Evolutionary conservation across 2,113 vertebrate genomes (phyloP), one percentile per base, ranked within the genome.

Genomic region (Thalassoma bifasciatum): DNA sequence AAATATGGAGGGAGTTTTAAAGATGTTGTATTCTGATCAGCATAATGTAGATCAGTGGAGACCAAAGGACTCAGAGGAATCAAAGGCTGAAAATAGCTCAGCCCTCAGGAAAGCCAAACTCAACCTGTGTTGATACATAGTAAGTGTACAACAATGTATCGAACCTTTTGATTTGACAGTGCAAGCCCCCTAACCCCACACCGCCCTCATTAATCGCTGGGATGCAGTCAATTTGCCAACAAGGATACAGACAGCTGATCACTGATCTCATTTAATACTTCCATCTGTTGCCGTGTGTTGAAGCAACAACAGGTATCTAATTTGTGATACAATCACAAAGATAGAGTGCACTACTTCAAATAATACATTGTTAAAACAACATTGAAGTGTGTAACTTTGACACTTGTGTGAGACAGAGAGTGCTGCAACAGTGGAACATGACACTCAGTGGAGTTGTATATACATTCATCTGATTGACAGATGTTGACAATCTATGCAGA

Each of bases 41-140:
- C 49, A 40, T 76, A 66, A 19, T 67, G 72, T 73, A 16, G 68
- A 77, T 46, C 64, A 67, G 80, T 76, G 73, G 63, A 69, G 13
- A 78, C 36, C 61, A 67, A 42, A 50, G 14, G 22, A 68, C 63
- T 66, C 50, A 10, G 57, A 30, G 79, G 78, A 82, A 79, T 82
- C 74, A 76, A 79, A 74, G 69, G 69, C 69, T 78, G 52, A 49
- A 73, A 68, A 65, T 30, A 54, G 68, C 42, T 61, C 14, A 13
- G 64, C 30, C 54, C 10, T 16, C 23, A 63, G 77, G 46, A 78
- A 66, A 77, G 72, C n/a, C 70, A 62, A 50, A 66, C 46, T 70
- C 34, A 44, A 34, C 67, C 17, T 75, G 68, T 59, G 76, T 66
- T 71, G 52, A 60, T 71, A 16, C 40, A 54, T 8, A 75, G 51